Conservation (phyloP, 2,888 invertebrate species). For the Troglohyphantes excavatus region DNA sequence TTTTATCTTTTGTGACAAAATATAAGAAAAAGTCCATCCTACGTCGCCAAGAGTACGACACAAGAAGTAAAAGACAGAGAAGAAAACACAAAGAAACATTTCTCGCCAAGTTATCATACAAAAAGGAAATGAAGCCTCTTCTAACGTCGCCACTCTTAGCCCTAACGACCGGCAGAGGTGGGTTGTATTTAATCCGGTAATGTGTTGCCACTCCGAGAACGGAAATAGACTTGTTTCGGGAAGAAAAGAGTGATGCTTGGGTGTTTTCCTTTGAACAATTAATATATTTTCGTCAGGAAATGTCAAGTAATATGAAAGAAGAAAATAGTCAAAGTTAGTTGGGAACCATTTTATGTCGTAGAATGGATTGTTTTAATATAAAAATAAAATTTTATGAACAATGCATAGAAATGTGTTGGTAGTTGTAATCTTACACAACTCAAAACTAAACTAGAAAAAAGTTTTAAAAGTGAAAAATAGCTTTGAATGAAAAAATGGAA, state of each 20-base stretch:
- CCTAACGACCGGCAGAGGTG: constrained; percentile 19
- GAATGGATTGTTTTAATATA: too few species aligned
- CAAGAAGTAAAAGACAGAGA: neutral
- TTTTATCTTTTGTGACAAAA: too few species aligned
- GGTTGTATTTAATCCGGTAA: constrained; percentile 39
- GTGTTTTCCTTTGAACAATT: neutral
- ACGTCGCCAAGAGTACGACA: neutral
- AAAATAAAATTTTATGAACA: too few species aligned
- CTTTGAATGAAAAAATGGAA: too few species aligned
- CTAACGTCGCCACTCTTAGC: constrained; percentile 1
- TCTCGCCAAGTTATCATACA: constrained; percentile 18
- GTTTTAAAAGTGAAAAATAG: too few species aligned
- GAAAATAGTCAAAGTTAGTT: too few species aligned
- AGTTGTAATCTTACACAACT: too few species aligned
- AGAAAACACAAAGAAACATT: constrained; percentile 24
- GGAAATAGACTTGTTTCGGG: constrained; percentile 10
- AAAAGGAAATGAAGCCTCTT: constrained; percentile 38
- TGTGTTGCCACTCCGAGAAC: constrained; percentile 1
- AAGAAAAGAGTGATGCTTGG: neutral
- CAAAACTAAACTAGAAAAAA: too few species aligned
- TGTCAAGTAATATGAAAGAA: neutral
- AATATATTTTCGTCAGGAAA: neutral
- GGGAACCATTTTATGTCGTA: too few species aligned
- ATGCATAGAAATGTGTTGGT: too few species aligned
- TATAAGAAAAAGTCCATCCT: too few species aligned